Evolutionary conservation across 1,140 invertebrate species (phyloP).

Genomic region (Lucilia cuprina): DNA sequence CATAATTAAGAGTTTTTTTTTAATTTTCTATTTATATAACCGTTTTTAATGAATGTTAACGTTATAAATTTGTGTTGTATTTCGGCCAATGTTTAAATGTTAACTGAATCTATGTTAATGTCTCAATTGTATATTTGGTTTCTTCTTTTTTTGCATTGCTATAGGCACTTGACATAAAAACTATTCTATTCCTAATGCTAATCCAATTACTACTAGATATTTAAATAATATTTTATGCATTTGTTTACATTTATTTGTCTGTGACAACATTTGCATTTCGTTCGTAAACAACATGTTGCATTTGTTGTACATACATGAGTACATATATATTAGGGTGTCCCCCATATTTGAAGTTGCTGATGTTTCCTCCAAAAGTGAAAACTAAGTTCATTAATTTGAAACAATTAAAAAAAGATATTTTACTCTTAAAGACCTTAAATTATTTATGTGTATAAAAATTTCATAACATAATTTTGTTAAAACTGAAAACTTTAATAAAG

Average conservation of each 20-base stretch:
- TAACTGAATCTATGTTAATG: conserved; percentile 21
- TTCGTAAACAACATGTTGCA: background rate
- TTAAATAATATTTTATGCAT: background rate
- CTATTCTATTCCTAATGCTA: background rate
- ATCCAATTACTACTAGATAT: background rate
- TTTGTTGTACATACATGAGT: background rate
- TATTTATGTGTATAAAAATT: too few relatives aligned
- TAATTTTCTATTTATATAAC: background rate
- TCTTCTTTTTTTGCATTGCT: background rate
- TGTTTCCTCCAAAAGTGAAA: too few relatives aligned
- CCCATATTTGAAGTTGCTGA: too few relatives aligned
- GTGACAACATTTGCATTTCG: background rate
- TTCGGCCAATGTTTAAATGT: conserved; percentile 14
- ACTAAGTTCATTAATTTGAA: too few relatives aligned
- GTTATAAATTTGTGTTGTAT: background rate
- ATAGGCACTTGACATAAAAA: background rate
- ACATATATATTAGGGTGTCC: too few relatives aligned
- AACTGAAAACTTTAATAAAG: too few relatives aligned
- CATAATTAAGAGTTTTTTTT: background rate
- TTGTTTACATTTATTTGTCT: background rate
- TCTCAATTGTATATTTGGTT: background rate
- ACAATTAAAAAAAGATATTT: too few relatives aligned
- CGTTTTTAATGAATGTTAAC: background rate
- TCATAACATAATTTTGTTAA: too few relatives aligned
- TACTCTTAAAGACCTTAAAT: too few relatives aligned